These are phyloP conservation scores for Lomographa bimaculata DNA, from an alignment of 2,888 invertebrate species.

Conservation along the genomic window DNA sequence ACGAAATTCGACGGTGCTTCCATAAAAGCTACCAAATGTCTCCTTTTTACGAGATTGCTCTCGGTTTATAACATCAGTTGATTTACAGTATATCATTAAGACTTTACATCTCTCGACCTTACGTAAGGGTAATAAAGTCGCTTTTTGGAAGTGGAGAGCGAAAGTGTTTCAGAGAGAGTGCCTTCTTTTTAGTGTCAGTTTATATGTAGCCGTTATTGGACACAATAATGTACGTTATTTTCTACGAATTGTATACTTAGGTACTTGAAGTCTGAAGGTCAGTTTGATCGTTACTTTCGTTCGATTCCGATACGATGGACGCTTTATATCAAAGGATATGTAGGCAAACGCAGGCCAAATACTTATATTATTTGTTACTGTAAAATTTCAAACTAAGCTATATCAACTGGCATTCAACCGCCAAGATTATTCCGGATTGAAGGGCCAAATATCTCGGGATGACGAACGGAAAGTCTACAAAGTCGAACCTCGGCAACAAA, in stretches of 20 bases:
- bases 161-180: slow-evolving; percentile 35
- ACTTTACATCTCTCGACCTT: slow-evolving; percentile 30
- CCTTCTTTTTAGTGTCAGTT: slow-evolving; percentile 49
- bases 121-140: slow-evolving; percentile 33
- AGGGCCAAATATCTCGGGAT: too few relatives aligned
- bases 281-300: slow-evolving; percentile 14
- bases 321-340: too few relatives aligned
- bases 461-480: too few relatives aligned
- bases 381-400: too few relatives aligned
- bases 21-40: slow-evolving; percentile 34
- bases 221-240: slow-evolving; percentile 45
- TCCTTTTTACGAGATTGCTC: slow-evolving; percentile 49
- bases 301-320: slow-evolving; percentile 9
- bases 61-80: slow-evolving; percentile 42
- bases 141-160: slow-evolving; percentile 37
- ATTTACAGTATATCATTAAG: slow-evolving; percentile 31
- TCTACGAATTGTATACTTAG: slow-evolving; percentile 6
- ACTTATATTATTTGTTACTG: too few relatives aligned
- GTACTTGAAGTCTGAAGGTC: slow-evolving; percentile 13
- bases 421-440: too few relatives aligned
- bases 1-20: slow-evolving; percentile 32
- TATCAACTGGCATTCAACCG: too few relatives aligned
- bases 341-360: too few relatives aligned
- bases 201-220: slow-evolving; percentile 54
- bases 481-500: too few relatives aligned